Evolutionary conservation across 2,888 invertebrate species (phyloP).

Genomic region (Neoscelio sp.): DNA sequence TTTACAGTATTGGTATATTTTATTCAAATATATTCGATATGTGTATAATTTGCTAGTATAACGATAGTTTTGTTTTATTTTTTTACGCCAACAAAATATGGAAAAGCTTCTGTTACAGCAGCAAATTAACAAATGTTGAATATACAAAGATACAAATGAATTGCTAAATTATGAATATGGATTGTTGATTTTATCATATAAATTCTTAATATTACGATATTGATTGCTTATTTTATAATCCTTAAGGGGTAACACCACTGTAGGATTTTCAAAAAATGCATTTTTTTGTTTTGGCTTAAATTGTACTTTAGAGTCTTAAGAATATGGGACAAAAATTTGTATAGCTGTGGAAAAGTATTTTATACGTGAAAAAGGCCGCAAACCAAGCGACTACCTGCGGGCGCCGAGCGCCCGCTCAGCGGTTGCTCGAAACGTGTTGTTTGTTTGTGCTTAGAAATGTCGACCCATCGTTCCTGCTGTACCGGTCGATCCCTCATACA

Average conservation of each 20-base stretch:
- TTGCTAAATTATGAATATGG: no score
- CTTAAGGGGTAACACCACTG: conserved; percentile 7
- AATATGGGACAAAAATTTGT: conserved; percentile 10
- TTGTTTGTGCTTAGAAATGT: conserved; percentile 24
- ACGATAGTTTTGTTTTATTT: no score
- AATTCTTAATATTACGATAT: no score
- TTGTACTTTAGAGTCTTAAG: conserved; percentile 17
- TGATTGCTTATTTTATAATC: no score
- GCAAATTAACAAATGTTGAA: no score
- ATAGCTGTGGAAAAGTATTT: conserved; percentile 16
- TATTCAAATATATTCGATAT: no score
- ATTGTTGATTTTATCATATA: no score
- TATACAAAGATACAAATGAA: no score
- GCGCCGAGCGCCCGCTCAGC: conserved; percentile 20
- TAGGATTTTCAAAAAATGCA: conserved; percentile 15
- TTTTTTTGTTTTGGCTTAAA: conserved; percentile 20
- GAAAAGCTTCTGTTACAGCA: no score
- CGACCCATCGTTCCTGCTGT: conserved; percentile 17
- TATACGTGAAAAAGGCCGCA: conserved; percentile 16
- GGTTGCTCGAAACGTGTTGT: conserved; percentile 18
- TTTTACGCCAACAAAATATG: no score
- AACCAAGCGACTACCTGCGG: conserved; percentile 27
- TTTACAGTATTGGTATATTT: no score
- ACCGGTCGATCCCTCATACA: conserved; percentile 27
- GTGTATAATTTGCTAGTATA: no score